Evolutionary conservation across 1,140 invertebrate species (phyloP), one percentile per base, ranked within the genome.

Genomic region (Nephila pilipes): DNA sequence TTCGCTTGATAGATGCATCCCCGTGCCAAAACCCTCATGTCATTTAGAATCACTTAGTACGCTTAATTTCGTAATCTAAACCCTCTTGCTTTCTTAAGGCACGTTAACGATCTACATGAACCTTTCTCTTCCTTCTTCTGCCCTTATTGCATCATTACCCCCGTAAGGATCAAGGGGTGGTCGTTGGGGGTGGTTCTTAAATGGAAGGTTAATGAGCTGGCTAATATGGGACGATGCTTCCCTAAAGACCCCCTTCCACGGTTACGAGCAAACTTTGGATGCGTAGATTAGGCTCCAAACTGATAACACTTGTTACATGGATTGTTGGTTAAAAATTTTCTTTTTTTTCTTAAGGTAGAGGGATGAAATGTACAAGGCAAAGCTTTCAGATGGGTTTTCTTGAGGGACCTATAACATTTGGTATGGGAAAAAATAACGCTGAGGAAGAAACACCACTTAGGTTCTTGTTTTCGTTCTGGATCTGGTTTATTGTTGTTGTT

Each of bases 251-350:
- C 65, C 32, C 57, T 87, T 60, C 85, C 22, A 38, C 87, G 20
- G 36, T 38, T 80, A 79, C 36, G 87, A 79, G 38, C n/a, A 89
- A 89, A 79, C 65, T 89, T 75, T 38, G 87, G 65, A 90, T 90
- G 69, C n/a, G 69, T 25, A 90, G 87, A 80, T 79, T 75, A 90
- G 25, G 38, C 54, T 55, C 65, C 29, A 80, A 90, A 91, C 89
- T 91, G 89, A 91, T 91, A 91, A 91, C 89, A 91, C 89, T 91
- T 91, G 89, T 91, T 91, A 91, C 89, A 63, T 91, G 89, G 89
- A 36, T 91, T 81, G 89, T 46, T 90, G 87, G 87, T 90, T 90
- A 80, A 90, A 90, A 90, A 90, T 90, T 58, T 58, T 38, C 32
- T 58, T 79, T 46, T 36, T 79, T 60, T 25, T 46, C 54, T 14